Conservation (phyloP, 2,888 invertebrate genomes). For the Axea sp. region DNA sequence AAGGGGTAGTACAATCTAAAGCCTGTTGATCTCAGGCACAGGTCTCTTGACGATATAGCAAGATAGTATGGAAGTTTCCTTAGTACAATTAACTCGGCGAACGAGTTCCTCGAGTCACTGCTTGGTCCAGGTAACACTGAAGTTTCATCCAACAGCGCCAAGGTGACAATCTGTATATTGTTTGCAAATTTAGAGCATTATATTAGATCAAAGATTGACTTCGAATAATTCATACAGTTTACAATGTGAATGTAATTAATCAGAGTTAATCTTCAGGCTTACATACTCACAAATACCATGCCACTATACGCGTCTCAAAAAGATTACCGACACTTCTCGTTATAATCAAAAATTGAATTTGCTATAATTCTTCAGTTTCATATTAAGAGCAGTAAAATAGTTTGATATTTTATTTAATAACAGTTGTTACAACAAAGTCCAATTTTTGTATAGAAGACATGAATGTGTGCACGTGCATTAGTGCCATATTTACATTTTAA, state of each 20-base stretch:
- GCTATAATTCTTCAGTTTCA: too few species aligned
- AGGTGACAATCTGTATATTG: slow-evolving; percentile 37
- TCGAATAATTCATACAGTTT: slow-evolving; percentile 8
- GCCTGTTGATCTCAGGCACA: slow-evolving; percentile 38
- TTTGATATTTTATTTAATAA: too few species aligned
- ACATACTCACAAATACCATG: too few species aligned
- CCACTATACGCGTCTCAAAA: too few species aligned
- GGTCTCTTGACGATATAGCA: slow-evolving; percentile 36
- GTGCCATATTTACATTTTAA: too few species aligned
- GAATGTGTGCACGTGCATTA: too few species aligned
- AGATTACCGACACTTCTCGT: too few species aligned
- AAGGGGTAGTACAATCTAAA: slow-evolving; percentile 50
- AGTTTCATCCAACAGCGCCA: slow-evolving; percentile 34
- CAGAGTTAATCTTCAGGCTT: too few species aligned
- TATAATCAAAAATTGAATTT: too few species aligned
- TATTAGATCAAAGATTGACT: slow-evolving; percentile 33
- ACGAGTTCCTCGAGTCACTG: slow-evolving; percentile 48
- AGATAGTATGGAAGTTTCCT: slow-evolving; percentile 54
- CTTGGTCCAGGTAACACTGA: slow-evolving; percentile 45
- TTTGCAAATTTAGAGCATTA: slow-evolving; percentile 17
- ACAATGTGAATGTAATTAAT: slow-evolving; percentile 5
- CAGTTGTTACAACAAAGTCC: too few species aligned
- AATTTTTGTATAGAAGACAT: too few species aligned
- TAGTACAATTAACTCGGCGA: slow-evolving; percentile 53
- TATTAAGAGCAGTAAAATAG: too few species aligned